These are phyloP conservation scores for Drosophila phalerata DNA, from an alignment of 2,888 invertebrate genomes.

Conservation along the genomic window DNA sequence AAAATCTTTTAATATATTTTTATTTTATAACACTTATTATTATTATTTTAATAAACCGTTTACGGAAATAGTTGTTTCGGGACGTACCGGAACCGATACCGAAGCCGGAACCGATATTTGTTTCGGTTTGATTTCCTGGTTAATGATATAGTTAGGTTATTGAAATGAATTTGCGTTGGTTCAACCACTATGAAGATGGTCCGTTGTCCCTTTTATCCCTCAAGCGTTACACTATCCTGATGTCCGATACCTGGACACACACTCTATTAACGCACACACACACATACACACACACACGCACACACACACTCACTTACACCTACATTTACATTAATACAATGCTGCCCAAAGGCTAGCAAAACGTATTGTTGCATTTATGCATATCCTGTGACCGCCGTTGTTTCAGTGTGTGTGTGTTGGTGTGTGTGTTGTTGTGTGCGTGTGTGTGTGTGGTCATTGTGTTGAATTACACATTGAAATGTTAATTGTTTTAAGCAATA, in stretches of 20 bases:
- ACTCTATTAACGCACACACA: conserved; percentile 14
- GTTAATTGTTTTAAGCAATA: conserved; percentile 82
- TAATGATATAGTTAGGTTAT: too few relatives aligned
- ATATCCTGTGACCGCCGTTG: conserved; percentile 63
- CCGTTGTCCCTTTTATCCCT: conserved; percentile 32
- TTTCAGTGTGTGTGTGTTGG: conserved; percentile 7
- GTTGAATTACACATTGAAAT: conserved; percentile 78
- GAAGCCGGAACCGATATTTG: too few relatives aligned
- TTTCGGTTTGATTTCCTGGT: too few relatives aligned
- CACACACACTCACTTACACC: conserved; percentile 1
- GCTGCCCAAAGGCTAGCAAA: conserved; percentile 37
- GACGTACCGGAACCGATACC: too few relatives aligned
- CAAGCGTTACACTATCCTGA: conserved; percentile 17
- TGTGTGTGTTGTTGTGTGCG: conserved; percentile 24
- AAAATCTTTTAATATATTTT: too few relatives aligned
- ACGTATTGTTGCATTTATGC: conserved; percentile 79
- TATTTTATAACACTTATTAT: too few relatives aligned
- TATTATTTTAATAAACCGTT: too few relatives aligned
- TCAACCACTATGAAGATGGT: conserved; percentile 48
- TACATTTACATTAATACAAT: conserved; percentile 13
- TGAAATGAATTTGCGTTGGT: background rate
- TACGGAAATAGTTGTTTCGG: too few relatives aligned
- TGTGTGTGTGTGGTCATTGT: conserved; percentile 61
- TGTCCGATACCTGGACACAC: conserved; percentile 29
- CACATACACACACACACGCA: background rate